phyloP scores from a whole-genome alignment of 2,113 vertebrate species.

The Elachura formosa region DNA sequence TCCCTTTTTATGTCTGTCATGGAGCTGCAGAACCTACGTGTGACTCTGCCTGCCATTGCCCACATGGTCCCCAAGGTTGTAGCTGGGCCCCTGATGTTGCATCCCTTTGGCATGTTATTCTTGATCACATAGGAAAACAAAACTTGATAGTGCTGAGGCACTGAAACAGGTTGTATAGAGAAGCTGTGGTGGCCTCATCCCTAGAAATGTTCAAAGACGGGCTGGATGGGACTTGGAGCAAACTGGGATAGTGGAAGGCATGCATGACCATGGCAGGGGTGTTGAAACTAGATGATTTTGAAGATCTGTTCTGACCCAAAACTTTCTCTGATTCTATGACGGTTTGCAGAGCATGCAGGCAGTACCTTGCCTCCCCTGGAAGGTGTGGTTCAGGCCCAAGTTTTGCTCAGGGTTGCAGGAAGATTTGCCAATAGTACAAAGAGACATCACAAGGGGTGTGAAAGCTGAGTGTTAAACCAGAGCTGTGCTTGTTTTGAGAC shows the following conservation, averaged over 20 bases:
- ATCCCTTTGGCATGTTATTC: not conserved
- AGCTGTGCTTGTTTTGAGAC: not conserved
- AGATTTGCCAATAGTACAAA: not conserved
- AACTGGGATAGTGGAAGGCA: not conserved
- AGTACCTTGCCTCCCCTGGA: not conserved
- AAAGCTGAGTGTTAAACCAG: not conserved
- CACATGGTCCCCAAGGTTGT: rapidly evolving
- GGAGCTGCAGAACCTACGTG: rapidly evolving
- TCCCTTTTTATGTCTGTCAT: not conserved
- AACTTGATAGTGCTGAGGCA: not conserved
- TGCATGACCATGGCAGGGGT: not conserved
- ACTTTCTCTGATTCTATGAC: too few relatives aligned
- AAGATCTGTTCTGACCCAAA: rapidly evolving
- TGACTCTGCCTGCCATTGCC: not conserved
- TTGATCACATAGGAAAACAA: not conserved
- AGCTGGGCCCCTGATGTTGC: not conserved
- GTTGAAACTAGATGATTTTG: not conserved
- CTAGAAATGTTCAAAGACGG: not conserved
- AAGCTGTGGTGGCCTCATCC: not conserved
- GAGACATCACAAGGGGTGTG: rapidly evolving
- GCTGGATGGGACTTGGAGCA: not conserved
- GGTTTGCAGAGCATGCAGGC: not conserved
- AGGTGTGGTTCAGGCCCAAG: not conserved
- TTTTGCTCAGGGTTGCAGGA: rapidly evolving
- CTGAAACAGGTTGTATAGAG: not conserved